A percentile compares a stretch with the other conserved stretches of the same genome.
phyloP scores from a whole-genome alignment of 2,113 vertebrate species.

The Brevimyrus niger region DNA sequence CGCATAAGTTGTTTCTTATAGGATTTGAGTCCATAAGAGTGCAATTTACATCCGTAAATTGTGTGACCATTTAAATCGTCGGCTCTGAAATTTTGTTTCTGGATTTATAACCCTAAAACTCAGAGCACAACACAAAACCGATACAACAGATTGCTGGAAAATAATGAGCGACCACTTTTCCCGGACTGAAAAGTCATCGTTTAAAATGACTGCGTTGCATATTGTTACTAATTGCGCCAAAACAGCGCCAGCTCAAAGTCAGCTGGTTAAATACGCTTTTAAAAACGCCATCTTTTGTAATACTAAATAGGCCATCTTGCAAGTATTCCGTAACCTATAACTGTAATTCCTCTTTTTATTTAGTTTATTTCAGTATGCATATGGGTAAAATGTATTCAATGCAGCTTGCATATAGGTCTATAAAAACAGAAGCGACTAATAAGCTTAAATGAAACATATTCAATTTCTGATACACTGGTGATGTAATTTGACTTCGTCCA shows the following conservation, averaged over 20 bases:
- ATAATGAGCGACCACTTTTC: not conserved
- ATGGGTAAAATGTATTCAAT: not conserved
- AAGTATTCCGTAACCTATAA: not conserved
- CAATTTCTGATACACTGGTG: constrained; percentile 55
- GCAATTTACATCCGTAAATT: not conserved
- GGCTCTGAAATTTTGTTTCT: not conserved
- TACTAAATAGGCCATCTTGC: not conserved
- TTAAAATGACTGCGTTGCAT: not conserved
- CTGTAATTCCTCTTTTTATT: not conserved
- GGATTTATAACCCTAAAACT: not conserved
- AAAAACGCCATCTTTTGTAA: not conserved
- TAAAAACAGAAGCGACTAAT: constrained; percentile 31
- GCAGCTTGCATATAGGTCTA: not conserved
- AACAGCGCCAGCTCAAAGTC: not conserved
- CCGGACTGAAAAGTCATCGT: not conserved
- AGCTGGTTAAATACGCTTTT: not conserved
- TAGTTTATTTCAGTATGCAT: not conserved
- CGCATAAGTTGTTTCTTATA: not conserved
- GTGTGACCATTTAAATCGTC: not conserved
- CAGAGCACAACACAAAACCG: not conserved
- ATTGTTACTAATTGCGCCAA: not conserved
- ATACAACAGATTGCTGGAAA: not conserved
- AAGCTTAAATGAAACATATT: constrained; percentile 29
- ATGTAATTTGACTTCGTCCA: constrained; percentile 81
- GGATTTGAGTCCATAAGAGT: not conserved